Conservation (phyloP, 2,113 vertebrate genomes). For the Psittacula cyanocephala region DNA sequence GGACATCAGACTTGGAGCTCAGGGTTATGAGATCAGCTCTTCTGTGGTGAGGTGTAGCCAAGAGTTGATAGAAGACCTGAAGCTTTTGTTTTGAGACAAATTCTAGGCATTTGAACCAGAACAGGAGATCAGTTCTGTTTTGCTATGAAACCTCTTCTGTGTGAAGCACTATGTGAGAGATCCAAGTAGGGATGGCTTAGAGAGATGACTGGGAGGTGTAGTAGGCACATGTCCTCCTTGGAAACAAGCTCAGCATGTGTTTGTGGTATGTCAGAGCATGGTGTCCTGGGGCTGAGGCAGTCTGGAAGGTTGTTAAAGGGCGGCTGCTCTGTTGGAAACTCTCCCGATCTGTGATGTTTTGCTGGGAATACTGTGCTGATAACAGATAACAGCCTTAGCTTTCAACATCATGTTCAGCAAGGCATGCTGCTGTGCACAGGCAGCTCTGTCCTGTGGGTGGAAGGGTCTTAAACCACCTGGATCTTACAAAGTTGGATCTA, state of each 20-base stretch:
- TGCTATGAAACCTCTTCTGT: background rate
- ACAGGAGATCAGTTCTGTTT: background rate
- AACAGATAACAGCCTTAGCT: background rate
- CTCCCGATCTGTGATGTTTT: background rate
- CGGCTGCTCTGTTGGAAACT: background rate
- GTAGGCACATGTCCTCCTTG: background rate
- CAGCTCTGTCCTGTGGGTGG: background rate
- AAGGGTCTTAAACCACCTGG: background rate
- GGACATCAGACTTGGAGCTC: background rate
- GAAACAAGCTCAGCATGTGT: background rate
- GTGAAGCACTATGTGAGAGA: background rate
- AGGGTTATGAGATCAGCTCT: background rate
- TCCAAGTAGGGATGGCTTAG: fast-evolving
- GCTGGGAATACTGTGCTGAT: background rate
- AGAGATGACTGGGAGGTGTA: background rate
- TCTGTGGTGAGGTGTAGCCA: background rate
- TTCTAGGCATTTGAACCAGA: background rate
- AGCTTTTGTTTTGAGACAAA: background rate
- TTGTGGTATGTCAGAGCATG: background rate
- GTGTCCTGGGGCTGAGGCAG: background rate
- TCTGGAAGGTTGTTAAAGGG: background rate
- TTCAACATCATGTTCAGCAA: background rate
- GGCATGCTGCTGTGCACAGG: background rate
- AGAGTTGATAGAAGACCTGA: background rate
- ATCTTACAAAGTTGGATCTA: background rate